A percentile compares a stretch with the other conserved stretches of the same genome.
Evolutionary conservation across 1,140 invertebrate genomes (phyloP).

Genomic region (Oncopeltus fasciatus): DNA sequence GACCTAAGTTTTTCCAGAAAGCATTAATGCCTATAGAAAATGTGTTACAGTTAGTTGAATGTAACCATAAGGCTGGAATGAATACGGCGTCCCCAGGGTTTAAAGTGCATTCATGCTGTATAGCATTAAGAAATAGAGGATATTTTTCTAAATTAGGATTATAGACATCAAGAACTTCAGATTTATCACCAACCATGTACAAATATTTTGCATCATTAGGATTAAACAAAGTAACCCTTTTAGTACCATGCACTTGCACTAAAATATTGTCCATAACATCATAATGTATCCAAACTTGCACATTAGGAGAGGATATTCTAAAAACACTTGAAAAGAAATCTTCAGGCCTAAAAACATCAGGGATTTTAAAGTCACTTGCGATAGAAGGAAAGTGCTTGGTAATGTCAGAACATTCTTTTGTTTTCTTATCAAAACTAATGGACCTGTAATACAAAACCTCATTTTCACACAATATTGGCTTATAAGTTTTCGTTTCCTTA

Average conservation of each 20-base stretch:
- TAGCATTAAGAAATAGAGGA: constrained; percentile 35
- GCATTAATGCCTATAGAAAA: constrained; percentile 43
- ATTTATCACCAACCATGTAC: constrained; percentile 45
- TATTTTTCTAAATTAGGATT: constrained; percentile 33
- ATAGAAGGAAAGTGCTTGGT: constrained; percentile 35
- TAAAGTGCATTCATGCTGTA: constrained; percentile 33
- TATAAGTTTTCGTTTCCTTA: constrained; percentile 12
- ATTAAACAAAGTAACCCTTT: constrained; percentile 37
- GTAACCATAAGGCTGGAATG: constrained; percentile 49
- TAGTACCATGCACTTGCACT: constrained; percentile 38
- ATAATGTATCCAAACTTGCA: constrained; percentile 48
- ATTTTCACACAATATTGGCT: constrained; percentile 30
- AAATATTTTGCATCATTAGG: constrained; percentile 37
- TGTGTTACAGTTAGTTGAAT: constrained; percentile 37
- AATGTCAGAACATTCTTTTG: constrained; percentile 39
- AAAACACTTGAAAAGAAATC: constrained; percentile 44
- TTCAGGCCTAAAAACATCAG: constrained; percentile 31
- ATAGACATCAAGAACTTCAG: constrained; percentile 40
- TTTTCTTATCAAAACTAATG: constrained; percentile 35
- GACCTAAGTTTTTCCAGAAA: constrained; percentile 41
- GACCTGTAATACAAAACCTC: constrained; percentile 42
- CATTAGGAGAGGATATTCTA: constrained; percentile 34
- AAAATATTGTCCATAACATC: constrained; percentile 48
- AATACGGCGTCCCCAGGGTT: constrained; percentile 42
- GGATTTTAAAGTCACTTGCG: constrained; percentile 34